phyloP scores from a whole-genome alignment of 2,797 vertebrate genomes.

The Sebastes taczanowskii region DNA sequence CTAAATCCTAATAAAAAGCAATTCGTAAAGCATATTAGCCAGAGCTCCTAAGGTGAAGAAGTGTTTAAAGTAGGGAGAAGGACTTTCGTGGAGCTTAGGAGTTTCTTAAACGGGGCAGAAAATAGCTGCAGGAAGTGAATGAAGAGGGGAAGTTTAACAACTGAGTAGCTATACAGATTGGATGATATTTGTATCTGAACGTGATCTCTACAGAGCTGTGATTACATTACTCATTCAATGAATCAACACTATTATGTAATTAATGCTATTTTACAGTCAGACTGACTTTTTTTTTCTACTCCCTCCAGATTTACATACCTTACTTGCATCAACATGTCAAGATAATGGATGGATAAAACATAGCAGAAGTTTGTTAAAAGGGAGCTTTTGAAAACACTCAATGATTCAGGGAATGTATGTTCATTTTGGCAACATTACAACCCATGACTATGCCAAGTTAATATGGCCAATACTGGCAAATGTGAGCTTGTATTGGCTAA shows the following conservation, averaged over 20 bases:
- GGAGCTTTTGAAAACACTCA: neutral
- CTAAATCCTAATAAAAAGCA: neutral
- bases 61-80: neutral
- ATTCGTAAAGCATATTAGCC: neutral
- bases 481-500: neutral
- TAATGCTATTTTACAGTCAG: neutral
- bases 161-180: neutral
- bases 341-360: neutral
- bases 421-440: neutral
- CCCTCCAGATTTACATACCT: neutral
- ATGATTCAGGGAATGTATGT: neutral
- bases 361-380: neutral
- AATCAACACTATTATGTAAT: neutral
- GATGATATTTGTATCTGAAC: neutral
- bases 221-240: neutral
- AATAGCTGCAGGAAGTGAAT: constrained; percentile 1
- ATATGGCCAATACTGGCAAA: neutral
- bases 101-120: constrained; percentile 1
- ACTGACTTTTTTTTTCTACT: neutral
- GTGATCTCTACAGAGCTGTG: neutral
- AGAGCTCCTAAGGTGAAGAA: neutral
- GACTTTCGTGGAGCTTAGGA: neutral
- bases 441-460: neutral
- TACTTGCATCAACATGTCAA: neutral
- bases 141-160: neutral